Base-by-base conservation (phyloP, 2,797 vertebrate genomes). In the Aselliscus stoliczkanus region DNA sequence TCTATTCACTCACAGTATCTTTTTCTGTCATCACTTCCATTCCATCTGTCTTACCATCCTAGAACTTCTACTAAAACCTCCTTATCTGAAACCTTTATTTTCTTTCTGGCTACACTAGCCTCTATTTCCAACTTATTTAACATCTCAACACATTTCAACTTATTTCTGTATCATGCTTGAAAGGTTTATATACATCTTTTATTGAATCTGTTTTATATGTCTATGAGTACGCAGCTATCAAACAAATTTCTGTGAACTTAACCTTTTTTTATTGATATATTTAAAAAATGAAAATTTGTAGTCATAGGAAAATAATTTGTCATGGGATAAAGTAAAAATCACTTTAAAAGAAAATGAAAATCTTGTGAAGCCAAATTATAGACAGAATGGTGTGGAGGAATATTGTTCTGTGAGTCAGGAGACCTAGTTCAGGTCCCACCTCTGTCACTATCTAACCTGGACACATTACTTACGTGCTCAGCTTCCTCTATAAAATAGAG, bases 111-210 rank as follows among this genome's bases (percentile, higher is more conserved):
- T 76, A 82, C 6, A 91, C 13, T 54, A 82, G 23, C 54, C 9
- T 65, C 47, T 80, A 42, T 85, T 34, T 29, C 81, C 31, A 84
- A n/a, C n/a, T 14, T 82, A 97, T 54, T 93, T 88, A 96, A 90
- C 21, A 92, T n/a, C 12, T 83, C 44, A 69, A 37, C 37, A 73
- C 14, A 81, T 29, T 93, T 27, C 18, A 85, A 62, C 0, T 88
- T 81, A 94, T 82, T 82, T 64, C 54, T 89, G 23, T 50, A 82
- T 82, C 47, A 76, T 86, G 11, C 62, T 85, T 95, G 34, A 82
- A 77, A 93, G 17, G 82, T 67, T 69, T 77, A 95, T 86, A 70
- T 64, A 80, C 5, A 25, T 37, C 20, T 79, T 64, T 79, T 84
- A 69, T 39, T 86, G 13, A 67, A 88, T 72, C 37, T 64, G 85